Conservation (phyloP, 1,140 invertebrate genomes). For the Nylanderia fulva region DNA sequence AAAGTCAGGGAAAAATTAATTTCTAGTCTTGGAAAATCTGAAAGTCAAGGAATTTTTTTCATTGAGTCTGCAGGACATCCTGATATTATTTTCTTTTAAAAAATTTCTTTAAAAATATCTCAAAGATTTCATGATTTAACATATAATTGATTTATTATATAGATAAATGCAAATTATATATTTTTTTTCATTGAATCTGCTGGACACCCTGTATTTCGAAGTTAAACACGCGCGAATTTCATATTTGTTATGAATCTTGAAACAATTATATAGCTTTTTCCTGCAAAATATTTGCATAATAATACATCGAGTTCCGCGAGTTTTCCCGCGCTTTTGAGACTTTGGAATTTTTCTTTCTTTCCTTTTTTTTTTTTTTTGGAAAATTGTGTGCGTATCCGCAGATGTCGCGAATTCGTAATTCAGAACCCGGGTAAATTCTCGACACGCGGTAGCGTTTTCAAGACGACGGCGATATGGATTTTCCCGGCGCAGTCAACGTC, state of each 20-base stretch:
- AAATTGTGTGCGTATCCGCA: slow-evolving; percentile 13
- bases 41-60: too few species aligned
- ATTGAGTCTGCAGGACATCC: too few species aligned
- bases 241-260: background rate
- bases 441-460: slow-evolving; percentile 25
- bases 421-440: slow-evolving; percentile 17
- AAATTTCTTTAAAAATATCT: too few species aligned
- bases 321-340: background rate
- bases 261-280: background rate
- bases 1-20: too few species aligned
- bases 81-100: too few species aligned
- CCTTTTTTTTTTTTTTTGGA: slow-evolving; percentile 4
- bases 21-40: too few species aligned
- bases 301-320: background rate
- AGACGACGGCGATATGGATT: slow-evolving; percentile 59
- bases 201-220: too few species aligned
- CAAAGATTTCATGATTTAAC: too few species aligned
- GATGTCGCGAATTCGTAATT: slow-evolving; percentile 40
- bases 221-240: background rate
- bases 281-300: background rate
- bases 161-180: too few species aligned
- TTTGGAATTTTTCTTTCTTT: slow-evolving; percentile 4
- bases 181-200: too few species aligned
- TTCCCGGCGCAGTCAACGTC: slow-evolving; percentile 47
- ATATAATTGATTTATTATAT: too few species aligned